phyloP scores from a whole-genome alignment of 2,888 invertebrate genomes.

The Psylliodes chrysocephalus region DNA sequence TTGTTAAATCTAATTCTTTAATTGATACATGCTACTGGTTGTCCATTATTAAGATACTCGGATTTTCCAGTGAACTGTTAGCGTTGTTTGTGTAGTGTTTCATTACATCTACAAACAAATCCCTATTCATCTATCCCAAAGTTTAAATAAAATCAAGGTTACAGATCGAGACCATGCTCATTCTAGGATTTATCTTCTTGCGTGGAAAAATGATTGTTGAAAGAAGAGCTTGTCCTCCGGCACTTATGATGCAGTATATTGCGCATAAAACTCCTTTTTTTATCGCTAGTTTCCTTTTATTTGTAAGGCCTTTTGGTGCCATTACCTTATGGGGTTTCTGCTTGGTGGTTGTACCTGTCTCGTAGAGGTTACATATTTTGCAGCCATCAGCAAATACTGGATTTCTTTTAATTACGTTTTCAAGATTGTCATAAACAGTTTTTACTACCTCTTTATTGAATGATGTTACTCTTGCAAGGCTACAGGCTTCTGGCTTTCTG shows the following conservation, averaged over 20 bases:
- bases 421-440: slow-evolving; percentile 49
- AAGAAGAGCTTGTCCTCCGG: slow-evolving; percentile 42
- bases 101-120: slow-evolving; percentile 35
- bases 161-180: slow-evolving; percentile 26
- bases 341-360: slow-evolving; percentile 56
- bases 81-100: slow-evolving; percentile 42
- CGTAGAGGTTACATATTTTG: slow-evolving; percentile 56
- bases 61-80: slow-evolving; percentile 48
- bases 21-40: too few species aligned
- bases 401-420: slow-evolving; percentile 43
- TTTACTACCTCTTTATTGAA: slow-evolving; percentile 38
- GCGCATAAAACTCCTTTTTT: slow-evolving; percentile 51
- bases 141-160: slow-evolving; percentile 30
- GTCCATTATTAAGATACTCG: slow-evolving; percentile 48
- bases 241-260: slow-evolving; percentile 37
- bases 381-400: slow-evolving; percentile 48
- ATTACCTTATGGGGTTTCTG: slow-evolving; percentile 56
- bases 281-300: slow-evolving; percentile 51
- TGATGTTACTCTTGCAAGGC: slow-evolving; percentile 37
- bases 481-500: slow-evolving; percentile 47
- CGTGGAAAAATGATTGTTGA: slow-evolving; percentile 46
- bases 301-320: slow-evolving; percentile 50
- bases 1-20: slow-evolving; percentile 54
- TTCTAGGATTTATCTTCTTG: slow-evolving; percentile 32
- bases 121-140: slow-evolving; percentile 39